These are phyloP conservation scores for Drosophila bocki DNA, from an alignment of 1,140 invertebrate species.

Conservation along the genomic window DNA sequence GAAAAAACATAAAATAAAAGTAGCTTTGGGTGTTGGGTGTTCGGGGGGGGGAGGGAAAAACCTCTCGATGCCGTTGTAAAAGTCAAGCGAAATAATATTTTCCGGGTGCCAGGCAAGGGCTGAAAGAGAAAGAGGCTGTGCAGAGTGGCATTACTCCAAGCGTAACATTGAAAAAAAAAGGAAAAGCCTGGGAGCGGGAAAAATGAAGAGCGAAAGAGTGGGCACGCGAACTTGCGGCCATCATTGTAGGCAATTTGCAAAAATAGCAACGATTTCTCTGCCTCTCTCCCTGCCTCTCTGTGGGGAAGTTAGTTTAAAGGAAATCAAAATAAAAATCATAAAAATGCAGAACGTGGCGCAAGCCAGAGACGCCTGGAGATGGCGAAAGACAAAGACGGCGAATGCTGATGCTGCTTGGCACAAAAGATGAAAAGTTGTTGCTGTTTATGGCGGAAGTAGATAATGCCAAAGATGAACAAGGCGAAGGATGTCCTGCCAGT, in stretches of 20 bases:
- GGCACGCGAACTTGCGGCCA: constrained; percentile 73
- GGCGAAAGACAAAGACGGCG: constrained; percentile 55
- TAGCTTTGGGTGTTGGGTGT: constrained; percentile 11
- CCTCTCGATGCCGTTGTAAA: constrained; percentile 72
- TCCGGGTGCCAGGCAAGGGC: constrained; percentile 73
- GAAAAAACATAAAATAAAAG: constrained; percentile 74
- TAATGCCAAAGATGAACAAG: constrained; percentile 83
- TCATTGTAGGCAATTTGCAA: constrained; percentile 83
- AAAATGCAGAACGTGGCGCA: constrained; percentile 77
- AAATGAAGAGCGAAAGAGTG: constrained; percentile 17
- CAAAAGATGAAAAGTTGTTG: constrained; percentile 83
- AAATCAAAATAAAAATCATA: constrained; percentile 84
- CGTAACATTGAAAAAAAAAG: constrained; percentile 56
- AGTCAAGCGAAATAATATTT: constrained; percentile 84
- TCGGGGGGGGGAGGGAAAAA: background rate
- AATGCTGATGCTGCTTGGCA: constrained; percentile 60
- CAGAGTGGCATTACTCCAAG: constrained; percentile 53
- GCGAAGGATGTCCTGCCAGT: constrained; percentile 52
- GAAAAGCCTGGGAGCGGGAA: background rate
- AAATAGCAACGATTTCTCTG: constrained; percentile 76
- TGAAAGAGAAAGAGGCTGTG: constrained; percentile 49
- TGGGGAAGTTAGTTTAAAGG: constrained; percentile 77
- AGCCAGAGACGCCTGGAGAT: constrained; percentile 17
- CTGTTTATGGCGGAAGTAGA: constrained; percentile 83
- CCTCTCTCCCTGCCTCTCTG: background rate